Conservation (phyloP, 2,797 vertebrate genomes). For the Chaenodraco wilsoni region DNA sequence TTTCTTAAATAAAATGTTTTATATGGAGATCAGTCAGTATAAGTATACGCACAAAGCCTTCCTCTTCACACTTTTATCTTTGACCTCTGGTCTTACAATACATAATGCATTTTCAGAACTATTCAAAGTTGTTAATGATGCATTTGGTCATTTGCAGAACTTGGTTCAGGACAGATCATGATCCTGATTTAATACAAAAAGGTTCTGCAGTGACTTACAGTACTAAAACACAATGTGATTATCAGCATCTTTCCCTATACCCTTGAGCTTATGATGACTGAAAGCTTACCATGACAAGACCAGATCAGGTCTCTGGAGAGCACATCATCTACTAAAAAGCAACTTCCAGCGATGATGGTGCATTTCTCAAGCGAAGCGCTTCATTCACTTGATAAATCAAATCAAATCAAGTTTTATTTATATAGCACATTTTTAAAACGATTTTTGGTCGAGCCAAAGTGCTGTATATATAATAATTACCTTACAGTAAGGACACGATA, state of each 20-base stretch:
- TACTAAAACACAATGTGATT: too few relatives aligned
- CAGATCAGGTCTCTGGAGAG: background rate
- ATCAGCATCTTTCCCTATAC: too few relatives aligned
- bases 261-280: too few relatives aligned
- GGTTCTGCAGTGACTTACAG: background rate
- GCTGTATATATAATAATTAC: too few relatives aligned
- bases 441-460: too few relatives aligned
- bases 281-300: background rate
- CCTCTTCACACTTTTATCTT: background rate
- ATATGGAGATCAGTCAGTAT: background rate
- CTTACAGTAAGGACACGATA: too few relatives aligned
- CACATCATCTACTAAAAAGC: background rate
- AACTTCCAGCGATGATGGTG: background rate
- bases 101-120: background rate
- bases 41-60: background rate
- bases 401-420: too few relatives aligned
- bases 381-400: background rate
- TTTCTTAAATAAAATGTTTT: too few relatives aligned
- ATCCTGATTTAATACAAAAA: background rate
- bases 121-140: too few relatives aligned
- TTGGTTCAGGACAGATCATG: background rate
- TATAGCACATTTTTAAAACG: too few relatives aligned
- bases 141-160: too few relatives aligned
- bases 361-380: background rate
- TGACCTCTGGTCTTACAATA: background rate